Percentiles rank a stretch among this genome's conserved stretches.
Conservation (phyloP, 53 echinoderm and acorn worm species). For the Hippasteria phrygiana region DNA sequence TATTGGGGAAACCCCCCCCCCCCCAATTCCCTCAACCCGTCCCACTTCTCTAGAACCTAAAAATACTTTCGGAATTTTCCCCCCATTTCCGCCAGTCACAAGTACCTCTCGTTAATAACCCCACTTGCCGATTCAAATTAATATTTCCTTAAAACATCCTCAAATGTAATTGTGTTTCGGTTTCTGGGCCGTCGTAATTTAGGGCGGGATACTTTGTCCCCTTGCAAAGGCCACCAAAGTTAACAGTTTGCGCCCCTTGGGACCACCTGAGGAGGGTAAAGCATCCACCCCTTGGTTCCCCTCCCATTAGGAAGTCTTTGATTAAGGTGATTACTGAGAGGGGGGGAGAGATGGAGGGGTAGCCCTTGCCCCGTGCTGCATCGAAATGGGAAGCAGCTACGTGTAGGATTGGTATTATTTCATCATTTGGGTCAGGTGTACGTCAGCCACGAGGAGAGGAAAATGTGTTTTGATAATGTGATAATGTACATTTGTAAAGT, state of each 20-base stretch:
- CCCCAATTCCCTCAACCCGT: background rate
- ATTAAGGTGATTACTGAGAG: slow-evolving; percentile 23
- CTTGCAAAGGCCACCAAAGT: background rate
- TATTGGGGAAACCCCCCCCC: background rate
- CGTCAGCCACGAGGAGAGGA: no score
- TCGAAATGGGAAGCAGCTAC: no score
- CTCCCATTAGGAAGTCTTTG: slow-evolving; percentile 39
- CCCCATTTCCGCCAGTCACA: background rate
- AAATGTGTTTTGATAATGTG: no score
- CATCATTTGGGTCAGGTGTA: no score
- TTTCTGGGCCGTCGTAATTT: background rate
- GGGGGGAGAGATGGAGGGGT: no score
- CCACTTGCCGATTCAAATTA: slow-evolving; percentile 9
- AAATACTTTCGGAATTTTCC: background rate
- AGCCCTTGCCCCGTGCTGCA: no score
- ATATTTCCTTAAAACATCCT: slow-evolving; percentile 7
- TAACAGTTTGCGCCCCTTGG: slow-evolving; percentile 20
- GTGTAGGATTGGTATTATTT: no score
- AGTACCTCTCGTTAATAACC: background rate
- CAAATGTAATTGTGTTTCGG: background rate
- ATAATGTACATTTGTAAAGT: no score
- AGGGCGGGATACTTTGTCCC: background rate
- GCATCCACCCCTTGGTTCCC: slow-evolving; percentile 15
- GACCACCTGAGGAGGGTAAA: background rate
- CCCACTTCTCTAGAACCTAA: background rate